These are phyloP conservation scores for Thamnophis sirtalis DNA, from an alignment of 2,113 vertebrate species.

Conservation along the genomic window DNA sequence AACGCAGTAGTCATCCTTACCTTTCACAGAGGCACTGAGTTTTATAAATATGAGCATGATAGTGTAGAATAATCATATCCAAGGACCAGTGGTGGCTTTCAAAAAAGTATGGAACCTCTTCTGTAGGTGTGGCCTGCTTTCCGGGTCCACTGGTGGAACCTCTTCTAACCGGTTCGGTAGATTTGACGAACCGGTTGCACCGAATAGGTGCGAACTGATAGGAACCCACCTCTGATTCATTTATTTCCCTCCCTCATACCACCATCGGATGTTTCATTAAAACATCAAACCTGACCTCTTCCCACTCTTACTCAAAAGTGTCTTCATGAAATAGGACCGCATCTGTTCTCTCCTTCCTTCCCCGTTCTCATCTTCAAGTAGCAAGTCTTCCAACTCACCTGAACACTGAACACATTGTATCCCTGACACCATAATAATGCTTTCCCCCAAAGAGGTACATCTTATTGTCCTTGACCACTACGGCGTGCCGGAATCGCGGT, in stretches of 20 bases:
- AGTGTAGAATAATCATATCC: no score
- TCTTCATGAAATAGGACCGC: not conserved
- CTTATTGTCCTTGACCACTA: slow-evolving; percentile 63
- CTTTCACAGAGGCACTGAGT: no score
- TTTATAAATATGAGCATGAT: no score
- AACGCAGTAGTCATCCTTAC: no score
- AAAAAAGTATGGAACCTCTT: no score
- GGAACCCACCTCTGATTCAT: no score
- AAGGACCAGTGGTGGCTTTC: no score
- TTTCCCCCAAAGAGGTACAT: slow-evolving; percentile 86
- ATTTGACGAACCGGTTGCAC: no score
- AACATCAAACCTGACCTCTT: not conserved
- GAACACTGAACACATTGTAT: slow-evolving; percentile 82
- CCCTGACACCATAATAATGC: slow-evolving; percentile 75
- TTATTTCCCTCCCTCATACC: not conserved
- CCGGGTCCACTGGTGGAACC: no score
- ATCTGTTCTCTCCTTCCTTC: not conserved
- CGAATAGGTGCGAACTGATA: no score
- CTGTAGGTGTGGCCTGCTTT: no score
- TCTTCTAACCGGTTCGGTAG: no score
- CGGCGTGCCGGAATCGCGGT: slow-evolving; percentile 82
- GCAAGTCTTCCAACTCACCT: slow-evolving; percentile 69
- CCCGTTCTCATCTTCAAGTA: not conserved
- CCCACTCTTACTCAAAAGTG: not conserved
- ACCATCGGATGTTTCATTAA: not conserved